Conservation (phyloP, 2,888 invertebrate genomes). For the Athripsodes cinereus region DNA sequence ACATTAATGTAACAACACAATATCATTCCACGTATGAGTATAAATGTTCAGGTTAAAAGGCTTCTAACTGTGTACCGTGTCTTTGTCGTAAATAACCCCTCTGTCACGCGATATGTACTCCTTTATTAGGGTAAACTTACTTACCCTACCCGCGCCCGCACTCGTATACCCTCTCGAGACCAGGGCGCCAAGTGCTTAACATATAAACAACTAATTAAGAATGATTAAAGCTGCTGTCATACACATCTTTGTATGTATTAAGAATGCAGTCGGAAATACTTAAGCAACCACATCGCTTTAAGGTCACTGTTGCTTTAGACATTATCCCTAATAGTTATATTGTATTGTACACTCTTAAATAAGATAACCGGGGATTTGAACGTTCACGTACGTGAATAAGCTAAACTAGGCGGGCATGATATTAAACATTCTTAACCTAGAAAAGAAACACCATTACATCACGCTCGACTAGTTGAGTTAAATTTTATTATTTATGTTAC, state of each 20-base stretch:
- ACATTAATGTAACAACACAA: too few species aligned
- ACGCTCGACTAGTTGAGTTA: too few species aligned
- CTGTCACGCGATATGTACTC: not conserved
- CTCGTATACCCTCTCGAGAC: not conserved
- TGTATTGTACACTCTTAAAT: too few species aligned
- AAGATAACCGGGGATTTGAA: too few species aligned
- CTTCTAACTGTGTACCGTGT: not conserved
- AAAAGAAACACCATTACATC: too few species aligned
- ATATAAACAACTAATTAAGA: not conserved
- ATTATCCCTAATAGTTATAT: too few species aligned
- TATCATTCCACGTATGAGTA: too few species aligned
- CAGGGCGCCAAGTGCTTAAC: not conserved
- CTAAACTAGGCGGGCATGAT: too few species aligned
- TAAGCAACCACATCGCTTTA: not conserved
- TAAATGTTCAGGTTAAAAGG: not conserved
- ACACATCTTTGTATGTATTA: not conserved
- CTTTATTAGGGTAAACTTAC: not conserved
- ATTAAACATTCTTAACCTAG: too few species aligned
- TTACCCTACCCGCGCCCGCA: not conserved
- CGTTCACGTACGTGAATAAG: too few species aligned
- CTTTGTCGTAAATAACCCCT: conserved; percentile 1
- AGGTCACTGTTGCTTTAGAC: too few species aligned
- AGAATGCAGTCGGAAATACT: not conserved
- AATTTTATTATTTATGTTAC: too few species aligned
- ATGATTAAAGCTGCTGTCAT: not conserved